Evolutionary conservation across 2,888 invertebrate genomes (phyloP), one percentile per base, ranked within the genome.

Genomic region (Rugalucina vietnamica): DNA sequence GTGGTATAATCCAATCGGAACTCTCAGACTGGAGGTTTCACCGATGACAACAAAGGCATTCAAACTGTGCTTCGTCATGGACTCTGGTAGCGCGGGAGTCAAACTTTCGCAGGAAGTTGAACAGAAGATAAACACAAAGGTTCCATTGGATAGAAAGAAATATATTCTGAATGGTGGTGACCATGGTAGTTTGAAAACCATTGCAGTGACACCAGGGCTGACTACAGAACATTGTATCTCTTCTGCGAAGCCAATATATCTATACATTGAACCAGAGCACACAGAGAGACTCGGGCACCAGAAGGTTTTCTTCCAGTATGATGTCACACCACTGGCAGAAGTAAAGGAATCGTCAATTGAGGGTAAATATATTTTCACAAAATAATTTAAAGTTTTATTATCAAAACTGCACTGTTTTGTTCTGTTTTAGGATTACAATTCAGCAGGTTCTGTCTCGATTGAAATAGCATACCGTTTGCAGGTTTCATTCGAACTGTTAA

Each of bases 191-290:
- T 71, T 91, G 27, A 86, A 87, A 69, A 74, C 88, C 12, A 60
- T 92, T 29, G 65, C 86, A n/a, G 84, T 84, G 21, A 80, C 82
- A 10, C 32, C 80, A 50, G 91, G 88, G 32, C 87, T 76, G 36
- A 87, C 86, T 43, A 74, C 76, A 21, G 92, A 92, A 81, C 83
- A 85, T 24, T 92, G 92, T 81, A 71, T 90, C 14, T 71, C 85
- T 43, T 84, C 90, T 21, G 50, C 76, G 12, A 82, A 79, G 43
- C 80, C 88, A 14, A 80, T 91, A 8, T 74, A 85, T 24, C 80
- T 92, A 34, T 92, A 88, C 85, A 77, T 91, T 39, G 92, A 92
- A 82, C 88, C 91, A 70, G 92, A 89, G 76, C 73, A 81, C n/a
- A 76, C 80, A 8, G 81, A 85, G 14, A 73, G 76, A 37, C 77